Percentiles rank a stretch among this genome's conserved stretches.
phyloP scores from a whole-genome alignment of 2,888 invertebrate genomes.

The Timema podura region DNA sequence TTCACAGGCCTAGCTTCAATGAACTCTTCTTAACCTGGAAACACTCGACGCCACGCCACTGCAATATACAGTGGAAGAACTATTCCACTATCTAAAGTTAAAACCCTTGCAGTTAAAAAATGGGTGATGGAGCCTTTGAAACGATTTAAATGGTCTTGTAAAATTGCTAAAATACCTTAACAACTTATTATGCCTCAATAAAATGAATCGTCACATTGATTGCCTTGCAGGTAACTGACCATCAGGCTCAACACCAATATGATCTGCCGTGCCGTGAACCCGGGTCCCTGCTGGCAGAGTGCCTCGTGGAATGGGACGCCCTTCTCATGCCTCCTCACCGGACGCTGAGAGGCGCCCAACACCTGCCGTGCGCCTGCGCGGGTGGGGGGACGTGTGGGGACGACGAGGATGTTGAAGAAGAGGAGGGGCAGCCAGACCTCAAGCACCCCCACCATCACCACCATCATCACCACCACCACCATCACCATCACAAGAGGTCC shows the following conservation, averaged over 20 bases:
- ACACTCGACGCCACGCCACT: no score
- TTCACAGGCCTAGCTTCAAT: no score
- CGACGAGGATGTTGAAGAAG: constrained; percentile 51
- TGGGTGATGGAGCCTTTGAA: no score
- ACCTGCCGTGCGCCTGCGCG: constrained; percentile 36
- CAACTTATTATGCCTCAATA: no score
- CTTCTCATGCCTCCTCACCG: constrained; percentile 72
- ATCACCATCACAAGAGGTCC: constrained; percentile 14
- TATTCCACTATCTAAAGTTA: no score
- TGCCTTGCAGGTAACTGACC: constrained; percentile 9
- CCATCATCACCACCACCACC: constrained; percentile 19
- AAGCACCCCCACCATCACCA: constrained; percentile 20
- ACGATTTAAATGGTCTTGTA: no score
- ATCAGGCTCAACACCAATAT: not conserved
- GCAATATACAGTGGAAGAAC: no score
- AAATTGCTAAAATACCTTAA: no score
- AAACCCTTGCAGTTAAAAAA: no score
- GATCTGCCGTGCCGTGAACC: not conserved
- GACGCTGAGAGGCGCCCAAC: constrained; percentile 47
- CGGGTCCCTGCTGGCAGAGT: constrained; percentile 29
- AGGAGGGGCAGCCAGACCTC: constrained; percentile 48
- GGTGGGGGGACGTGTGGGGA: constrained; percentile 25
- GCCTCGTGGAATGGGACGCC: constrained; percentile 41
- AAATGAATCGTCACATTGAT: no score
- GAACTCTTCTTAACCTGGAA: no score